These are phyloP conservation scores for Helicolenus hilgendorfi DNA, from an alignment of 2,797 vertebrate species.

Conservation along the genomic window DNA sequence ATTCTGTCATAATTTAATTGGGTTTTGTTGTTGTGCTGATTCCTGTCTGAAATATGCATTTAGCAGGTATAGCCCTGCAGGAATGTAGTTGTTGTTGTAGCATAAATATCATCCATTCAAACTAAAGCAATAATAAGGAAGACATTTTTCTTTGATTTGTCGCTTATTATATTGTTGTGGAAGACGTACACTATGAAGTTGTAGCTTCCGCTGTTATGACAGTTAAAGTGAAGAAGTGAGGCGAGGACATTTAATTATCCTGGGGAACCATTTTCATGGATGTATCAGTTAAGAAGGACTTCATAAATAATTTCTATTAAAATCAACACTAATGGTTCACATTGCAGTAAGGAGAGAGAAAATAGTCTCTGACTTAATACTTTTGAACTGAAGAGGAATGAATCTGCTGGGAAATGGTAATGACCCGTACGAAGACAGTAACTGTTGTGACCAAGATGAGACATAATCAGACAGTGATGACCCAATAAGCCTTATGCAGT, in stretches of 20 bases:
- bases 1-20: neutral
- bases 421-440: slow-evolving; percentile 51
- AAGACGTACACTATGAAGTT: neutral
- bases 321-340: slow-evolving; percentile 45
- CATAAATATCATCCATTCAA: neutral
- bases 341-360: slow-evolving; percentile 51
- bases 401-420: slow-evolving; percentile 70
- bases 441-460: slow-evolving; percentile 46
- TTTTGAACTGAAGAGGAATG: slow-evolving; percentile 55
- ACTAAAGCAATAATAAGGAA: neutral
- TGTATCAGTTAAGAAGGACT: slow-evolving; percentile 46
- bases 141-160: neutral
- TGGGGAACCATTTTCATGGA: slow-evolving; percentile 34
- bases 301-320: slow-evolving; percentile 57
- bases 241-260: slow-evolving; percentile 27
- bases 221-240: neutral
- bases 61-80: neutral
- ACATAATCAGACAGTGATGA: slow-evolving; percentile 46
- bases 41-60: neutral
- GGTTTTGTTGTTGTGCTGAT: neutral
- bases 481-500: slow-evolving; percentile 31
- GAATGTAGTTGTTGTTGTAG: neutral
- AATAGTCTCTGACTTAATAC: slow-evolving; percentile 37
- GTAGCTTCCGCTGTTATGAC: slow-evolving; percentile 18
- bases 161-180: neutral